These are phyloP conservation scores for Notamacropus eugenii DNA, from an alignment of 2,797 vertebrate species.

Conservation along the genomic window DNA sequence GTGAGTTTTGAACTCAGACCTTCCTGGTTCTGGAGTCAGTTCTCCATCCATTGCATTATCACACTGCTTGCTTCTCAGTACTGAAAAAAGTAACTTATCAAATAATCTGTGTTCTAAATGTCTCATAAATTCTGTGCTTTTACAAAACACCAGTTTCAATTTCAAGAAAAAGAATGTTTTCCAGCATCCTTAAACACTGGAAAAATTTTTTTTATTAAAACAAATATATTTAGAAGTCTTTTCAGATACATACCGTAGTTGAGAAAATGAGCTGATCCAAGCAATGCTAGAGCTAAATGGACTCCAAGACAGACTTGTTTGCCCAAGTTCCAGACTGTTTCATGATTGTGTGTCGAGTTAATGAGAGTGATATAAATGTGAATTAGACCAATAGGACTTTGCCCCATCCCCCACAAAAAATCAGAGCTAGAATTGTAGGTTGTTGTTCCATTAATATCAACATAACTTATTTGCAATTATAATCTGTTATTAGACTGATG, in stretches of 20 bases:
- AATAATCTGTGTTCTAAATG: background rate
- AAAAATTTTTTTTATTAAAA: constrained; percentile 57
- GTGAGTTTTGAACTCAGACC: background rate
- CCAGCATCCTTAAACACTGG: constrained; percentile 49
- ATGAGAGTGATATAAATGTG: constrained; percentile 25
- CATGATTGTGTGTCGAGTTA: constrained; percentile 13
- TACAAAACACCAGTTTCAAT: constrained; percentile 35
- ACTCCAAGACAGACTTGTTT: constrained; percentile 1
- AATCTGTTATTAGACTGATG: background rate
- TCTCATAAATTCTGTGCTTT: constrained; percentile 16
- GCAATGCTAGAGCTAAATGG: constrained; percentile 10
- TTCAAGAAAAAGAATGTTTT: constrained; percentile 66
- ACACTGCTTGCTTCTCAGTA: background rate
- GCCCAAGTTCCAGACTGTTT: background rate
- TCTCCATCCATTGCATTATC: background rate
- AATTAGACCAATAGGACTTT: background rate
- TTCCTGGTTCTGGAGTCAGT: background rate
- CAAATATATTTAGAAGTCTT: background rate
- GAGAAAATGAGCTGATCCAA: constrained; percentile 44
- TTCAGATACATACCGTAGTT: constrained; percentile 30
- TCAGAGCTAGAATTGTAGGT: background rate
- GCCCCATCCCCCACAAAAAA: background rate
- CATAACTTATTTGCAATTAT: constrained; percentile 50
- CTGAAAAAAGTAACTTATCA: background rate
- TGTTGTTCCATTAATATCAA: constrained; percentile 47